Percentiles rank a stretch among this genome's conserved stretches.
These are phyloP conservation scores for Ichneumoninae sp. DNA, from an alignment of 2,888 invertebrate species.

Conservation along the genomic window DNA sequence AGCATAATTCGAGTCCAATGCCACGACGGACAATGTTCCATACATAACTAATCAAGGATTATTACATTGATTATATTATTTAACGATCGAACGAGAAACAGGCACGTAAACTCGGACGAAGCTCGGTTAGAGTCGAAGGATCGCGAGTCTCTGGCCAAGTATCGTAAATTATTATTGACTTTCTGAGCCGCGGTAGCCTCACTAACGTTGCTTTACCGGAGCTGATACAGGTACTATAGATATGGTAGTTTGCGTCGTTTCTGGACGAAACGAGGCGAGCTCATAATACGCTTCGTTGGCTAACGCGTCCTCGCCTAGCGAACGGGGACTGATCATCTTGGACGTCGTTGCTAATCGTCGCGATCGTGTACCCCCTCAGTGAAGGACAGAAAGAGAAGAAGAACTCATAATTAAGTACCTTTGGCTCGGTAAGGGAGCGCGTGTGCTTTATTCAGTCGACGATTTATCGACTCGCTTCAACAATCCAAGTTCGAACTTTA, in stretches of 20 bases:
- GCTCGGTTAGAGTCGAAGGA: not conserved
- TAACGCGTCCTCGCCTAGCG: constrained; percentile 68
- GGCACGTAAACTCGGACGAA: not conserved
- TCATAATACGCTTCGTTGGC: constrained; percentile 62
- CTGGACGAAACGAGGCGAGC: constrained; percentile 22
- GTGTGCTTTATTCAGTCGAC: not conserved
- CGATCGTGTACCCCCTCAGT: constrained; percentile 53
- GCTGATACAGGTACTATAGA: not conserved
- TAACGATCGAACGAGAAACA: constrained; percentile 25
- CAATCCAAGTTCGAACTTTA: not conserved
- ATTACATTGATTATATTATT: constrained; percentile 46
- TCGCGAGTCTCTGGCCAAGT: constrained; percentile 11
- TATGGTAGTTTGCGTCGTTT: not conserved
- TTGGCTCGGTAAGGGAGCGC: not conserved
- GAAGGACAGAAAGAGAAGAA: constrained; percentile 24
- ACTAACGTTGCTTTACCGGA: not conserved
- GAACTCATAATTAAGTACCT: not conserved
- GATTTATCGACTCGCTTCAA: not conserved
- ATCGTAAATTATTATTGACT: constrained; percentile 47
- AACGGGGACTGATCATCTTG: constrained; percentile 71
- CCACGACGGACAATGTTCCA: constrained; percentile 42
- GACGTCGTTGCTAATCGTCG: constrained; percentile 71
- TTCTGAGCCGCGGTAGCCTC: not conserved
- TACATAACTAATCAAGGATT: constrained; percentile 40
- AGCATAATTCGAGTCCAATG: constrained; percentile 53